Conservation (phyloP, 2,797 vertebrate genomes). For the Crypturellus tataupa region DNA sequence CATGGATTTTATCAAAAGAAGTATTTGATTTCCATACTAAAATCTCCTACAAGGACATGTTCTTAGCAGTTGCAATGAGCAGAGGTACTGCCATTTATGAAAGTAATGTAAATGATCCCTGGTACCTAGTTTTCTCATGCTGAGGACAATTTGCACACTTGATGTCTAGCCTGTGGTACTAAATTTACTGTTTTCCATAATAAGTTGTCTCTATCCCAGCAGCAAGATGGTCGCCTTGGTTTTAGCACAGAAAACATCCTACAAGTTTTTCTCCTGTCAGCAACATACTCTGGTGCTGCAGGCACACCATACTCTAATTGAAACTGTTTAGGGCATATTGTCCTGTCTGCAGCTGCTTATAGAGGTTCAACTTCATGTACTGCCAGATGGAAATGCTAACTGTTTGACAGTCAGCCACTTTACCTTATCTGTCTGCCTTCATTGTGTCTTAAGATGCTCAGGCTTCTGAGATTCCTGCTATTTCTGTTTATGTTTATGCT, state of each 20-base stretch:
- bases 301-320: not conserved
- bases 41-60: not conserved
- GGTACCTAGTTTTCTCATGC: not conserved
- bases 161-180: not conserved
- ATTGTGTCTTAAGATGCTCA: not conserved
- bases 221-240: not conserved
- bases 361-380: not conserved
- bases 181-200: not conserved
- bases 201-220: not conserved
- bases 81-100: not conserved
- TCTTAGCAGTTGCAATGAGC: not conserved
- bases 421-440: not conserved
- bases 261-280: not conserved
- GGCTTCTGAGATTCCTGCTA: not conserved
- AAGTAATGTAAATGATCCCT: not conserved
- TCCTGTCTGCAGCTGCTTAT: rapidly evolving
- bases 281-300: not conserved
- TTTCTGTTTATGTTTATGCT: not conserved
- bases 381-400: not conserved
- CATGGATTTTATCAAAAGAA: not conserved
- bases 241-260: not conserved
- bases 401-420: not conserved
- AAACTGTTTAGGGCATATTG: not conserved
- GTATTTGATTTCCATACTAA: not conserved
- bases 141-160: not conserved